These are phyloP conservation scores for Noctuana brunneofusca DNA, from an alignment of 2,888 invertebrate species.

Conservation along the genomic window DNA sequence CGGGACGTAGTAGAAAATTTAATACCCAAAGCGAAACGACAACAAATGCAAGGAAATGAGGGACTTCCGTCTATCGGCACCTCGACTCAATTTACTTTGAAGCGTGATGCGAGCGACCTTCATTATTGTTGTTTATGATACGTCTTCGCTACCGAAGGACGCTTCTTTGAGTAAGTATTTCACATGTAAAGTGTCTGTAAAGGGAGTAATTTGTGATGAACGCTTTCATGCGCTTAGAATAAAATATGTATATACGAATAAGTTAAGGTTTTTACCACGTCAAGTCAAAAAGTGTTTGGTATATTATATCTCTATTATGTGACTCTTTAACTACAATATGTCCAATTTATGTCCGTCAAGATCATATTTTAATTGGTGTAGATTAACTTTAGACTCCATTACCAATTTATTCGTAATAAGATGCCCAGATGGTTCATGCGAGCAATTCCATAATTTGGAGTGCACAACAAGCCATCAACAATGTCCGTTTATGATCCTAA, in stretches of 20 bases:
- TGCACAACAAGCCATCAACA: no score
- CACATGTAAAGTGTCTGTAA: conserved; percentile 17
- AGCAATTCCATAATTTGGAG: no score
- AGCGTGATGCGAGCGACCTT: conserved; percentile 42
- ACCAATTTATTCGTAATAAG: no score
- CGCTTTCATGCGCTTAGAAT: background rate
- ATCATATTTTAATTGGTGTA: no score
- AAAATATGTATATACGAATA: no score
- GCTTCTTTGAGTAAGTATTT: conserved; percentile 17
- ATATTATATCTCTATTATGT: no score
- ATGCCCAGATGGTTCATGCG: no score
- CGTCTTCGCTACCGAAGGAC: background rate
- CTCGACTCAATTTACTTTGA: conserved; percentile 73
- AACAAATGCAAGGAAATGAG: conserved; percentile 78
- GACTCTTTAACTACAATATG: no score
- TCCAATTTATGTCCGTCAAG: no score
- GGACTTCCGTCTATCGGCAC: conserved; percentile 74
- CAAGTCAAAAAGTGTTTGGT: no score
- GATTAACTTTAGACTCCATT: no score
- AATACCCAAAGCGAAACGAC: conserved; percentile 54
- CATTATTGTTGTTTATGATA: conserved; percentile 49
- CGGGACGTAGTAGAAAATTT: background rate
- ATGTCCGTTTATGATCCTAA: no score
- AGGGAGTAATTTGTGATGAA: conserved; percentile 6
- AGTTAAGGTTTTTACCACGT: background rate